These are phyloP conservation scores for Trogon surrucura DNA, from an alignment of 2,113 vertebrate genomes.

Conservation along the genomic window DNA sequence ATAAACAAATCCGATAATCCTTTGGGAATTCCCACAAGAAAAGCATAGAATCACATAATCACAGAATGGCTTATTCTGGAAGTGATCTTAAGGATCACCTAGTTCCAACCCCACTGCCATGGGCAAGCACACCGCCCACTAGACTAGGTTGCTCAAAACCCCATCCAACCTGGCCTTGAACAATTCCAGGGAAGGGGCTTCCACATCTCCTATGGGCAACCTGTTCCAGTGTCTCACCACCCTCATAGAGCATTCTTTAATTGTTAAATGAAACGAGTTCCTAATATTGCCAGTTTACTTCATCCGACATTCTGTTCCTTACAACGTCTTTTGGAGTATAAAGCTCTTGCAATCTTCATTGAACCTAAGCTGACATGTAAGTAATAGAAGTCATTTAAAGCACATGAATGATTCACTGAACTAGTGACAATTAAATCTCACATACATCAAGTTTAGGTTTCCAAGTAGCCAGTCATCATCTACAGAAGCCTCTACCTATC, in stretches of 20 bases:
- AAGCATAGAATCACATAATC: not conserved
- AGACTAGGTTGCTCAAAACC: not conserved
- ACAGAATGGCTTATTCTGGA: not conserved
- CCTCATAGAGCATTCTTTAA: not conserved
- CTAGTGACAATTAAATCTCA: not conserved
- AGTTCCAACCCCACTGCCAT: too few relatives aligned
- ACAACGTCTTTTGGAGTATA: not conserved
- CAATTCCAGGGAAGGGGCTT: not conserved
- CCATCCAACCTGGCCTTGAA: not conserved
- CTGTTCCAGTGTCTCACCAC: not conserved
- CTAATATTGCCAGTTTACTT: not conserved
- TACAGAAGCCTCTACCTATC: not conserved
- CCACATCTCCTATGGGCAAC: not conserved
- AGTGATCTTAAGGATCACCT: not conserved
- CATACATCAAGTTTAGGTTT: not conserved
- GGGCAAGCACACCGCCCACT: not conserved
- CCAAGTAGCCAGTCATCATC: not conserved
- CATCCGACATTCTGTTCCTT: not conserved
- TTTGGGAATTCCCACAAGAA: not conserved
- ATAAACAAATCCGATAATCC: not conserved
- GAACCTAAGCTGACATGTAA: not conserved
- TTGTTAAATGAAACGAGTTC: not conserved
- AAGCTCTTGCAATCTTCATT: not conserved
- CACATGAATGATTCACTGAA: not conserved
- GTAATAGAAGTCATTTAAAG: not conserved